Evolutionary conservation across 2,797 vertebrate species (phyloP).

Genomic region (Lycodopsis pacificus): DNA sequence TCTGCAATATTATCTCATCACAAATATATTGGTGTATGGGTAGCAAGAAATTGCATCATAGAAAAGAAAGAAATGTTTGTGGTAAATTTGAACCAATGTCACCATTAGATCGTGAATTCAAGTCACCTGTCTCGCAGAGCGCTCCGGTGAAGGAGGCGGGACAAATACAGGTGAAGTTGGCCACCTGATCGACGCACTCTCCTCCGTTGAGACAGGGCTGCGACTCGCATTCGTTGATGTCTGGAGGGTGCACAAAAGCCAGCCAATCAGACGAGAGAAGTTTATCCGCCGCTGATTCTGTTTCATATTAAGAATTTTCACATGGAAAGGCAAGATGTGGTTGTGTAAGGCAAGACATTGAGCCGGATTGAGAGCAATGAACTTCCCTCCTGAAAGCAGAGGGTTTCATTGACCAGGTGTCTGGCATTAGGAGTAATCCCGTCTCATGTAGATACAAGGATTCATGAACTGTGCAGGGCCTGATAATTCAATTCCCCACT

Average conservation of each 20-base stretch:
- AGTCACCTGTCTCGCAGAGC: conserved; percentile 92
- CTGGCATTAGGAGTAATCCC: conserved; percentile 77
- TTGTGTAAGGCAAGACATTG: conserved; percentile 35
- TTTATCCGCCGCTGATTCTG: conserved; percentile 33
- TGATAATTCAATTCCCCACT: conserved; percentile 65
- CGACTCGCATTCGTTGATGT: conserved; percentile 89
- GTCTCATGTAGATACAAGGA: conserved; percentile 74
- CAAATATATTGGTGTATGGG: background rate
- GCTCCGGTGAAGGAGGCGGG: conserved; percentile 85
- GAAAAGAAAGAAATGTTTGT: background rate
- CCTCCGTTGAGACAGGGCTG: conserved; percentile 92
- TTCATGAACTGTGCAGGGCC: conserved; percentile 60
- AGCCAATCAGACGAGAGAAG: conserved; percentile 13
- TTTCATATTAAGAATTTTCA: conserved; percentile 29
- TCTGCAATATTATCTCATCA: background rate
- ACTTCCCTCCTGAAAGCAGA: conserved; percentile 60
- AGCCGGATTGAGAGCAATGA: conserved; percentile 54
- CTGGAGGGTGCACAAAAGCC: conserved; percentile 75
- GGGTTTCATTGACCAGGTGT: conserved; percentile 79
- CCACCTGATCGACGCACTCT: conserved; percentile 84
- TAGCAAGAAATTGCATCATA: background rate
- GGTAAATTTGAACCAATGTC: background rate
- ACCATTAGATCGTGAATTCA: conserved; percentile 6
- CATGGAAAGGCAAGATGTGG: conserved; percentile 42
- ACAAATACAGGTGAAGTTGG: conserved; percentile 91